Percentiles rank a stretch among this genome's conserved stretches.
phyloP scores from a whole-genome alignment of 1,140 invertebrate genomes.

The Magallana gigas region DNA sequence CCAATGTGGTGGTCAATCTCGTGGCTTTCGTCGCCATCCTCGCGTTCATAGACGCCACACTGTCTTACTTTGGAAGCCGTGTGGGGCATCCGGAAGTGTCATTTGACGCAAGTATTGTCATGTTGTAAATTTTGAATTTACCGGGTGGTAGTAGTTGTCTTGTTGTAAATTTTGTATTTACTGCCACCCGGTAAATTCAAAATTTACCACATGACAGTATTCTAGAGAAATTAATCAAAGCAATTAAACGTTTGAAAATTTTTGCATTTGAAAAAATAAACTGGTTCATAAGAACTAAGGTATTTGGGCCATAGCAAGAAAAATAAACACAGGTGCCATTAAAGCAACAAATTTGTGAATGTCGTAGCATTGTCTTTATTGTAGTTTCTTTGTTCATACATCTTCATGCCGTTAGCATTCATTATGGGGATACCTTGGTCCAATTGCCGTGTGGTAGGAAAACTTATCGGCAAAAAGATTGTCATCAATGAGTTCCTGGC shows the following conservation, averaged over 20 bases:
- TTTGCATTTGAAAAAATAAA: too few relatives aligned
- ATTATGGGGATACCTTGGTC: conserved; percentile 75
- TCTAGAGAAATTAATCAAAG: not conserved
- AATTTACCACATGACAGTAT: too few relatives aligned
- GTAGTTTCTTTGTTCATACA: conserved; percentile 76
- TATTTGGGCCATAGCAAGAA: too few relatives aligned
- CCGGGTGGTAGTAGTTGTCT: too few relatives aligned
- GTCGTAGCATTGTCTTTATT: not conserved
- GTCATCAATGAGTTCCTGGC: conserved; percentile 79
- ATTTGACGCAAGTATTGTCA: conserved; percentile 75
- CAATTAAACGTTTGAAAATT: too few relatives aligned
- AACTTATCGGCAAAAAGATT: conserved; percentile 78
- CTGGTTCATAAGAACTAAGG: too few relatives aligned
- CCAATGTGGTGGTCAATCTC: conserved; percentile 94
- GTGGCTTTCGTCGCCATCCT: conserved; percentile 94
- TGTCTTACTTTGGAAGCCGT: conserved; percentile 88
- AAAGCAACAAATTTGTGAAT: too few relatives aligned
- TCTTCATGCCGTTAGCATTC: conserved; percentile 77
- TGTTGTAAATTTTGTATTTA: too few relatives aligned
- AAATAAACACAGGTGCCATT: too few relatives aligned
- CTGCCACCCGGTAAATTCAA: too few relatives aligned
- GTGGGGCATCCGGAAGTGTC: conserved; percentile 82
- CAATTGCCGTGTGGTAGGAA: conserved; percentile 73
- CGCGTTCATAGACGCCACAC: conserved; percentile 88
- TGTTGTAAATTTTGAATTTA: too few relatives aligned